phyloP scores from a whole-genome alignment of 2,113 vertebrate genomes.

The Stigmatopora nigra region DNA sequence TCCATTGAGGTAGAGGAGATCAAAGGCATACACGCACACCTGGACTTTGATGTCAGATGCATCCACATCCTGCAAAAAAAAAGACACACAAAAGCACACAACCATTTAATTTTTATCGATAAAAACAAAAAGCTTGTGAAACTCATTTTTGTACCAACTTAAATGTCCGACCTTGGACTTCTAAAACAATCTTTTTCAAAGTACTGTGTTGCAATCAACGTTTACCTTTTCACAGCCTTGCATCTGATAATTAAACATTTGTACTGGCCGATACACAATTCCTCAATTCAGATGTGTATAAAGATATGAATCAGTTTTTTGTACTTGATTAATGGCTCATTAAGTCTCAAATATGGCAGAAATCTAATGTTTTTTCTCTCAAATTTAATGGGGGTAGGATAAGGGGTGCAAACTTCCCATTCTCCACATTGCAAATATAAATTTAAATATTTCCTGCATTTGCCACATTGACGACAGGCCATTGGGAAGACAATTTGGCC shows the following conservation, averaged over 20 bases:
- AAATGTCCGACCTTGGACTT: background rate
- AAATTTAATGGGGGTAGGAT: too few species aligned
- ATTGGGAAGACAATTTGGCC: too few species aligned
- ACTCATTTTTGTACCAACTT: background rate
- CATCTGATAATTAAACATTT: background rate
- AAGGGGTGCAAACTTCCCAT: too few species aligned
- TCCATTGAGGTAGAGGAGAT: conserved; percentile 85
- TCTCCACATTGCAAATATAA: too few species aligned
- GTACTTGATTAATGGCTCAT: background rate
- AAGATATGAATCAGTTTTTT: background rate
- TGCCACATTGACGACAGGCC: too few species aligned
- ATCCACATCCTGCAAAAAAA: conserved; percentile 76
- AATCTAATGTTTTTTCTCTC: too few species aligned
- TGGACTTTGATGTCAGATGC: conserved; percentile 84
- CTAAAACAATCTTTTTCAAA: background rate
- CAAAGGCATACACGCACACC: conserved; percentile 86
- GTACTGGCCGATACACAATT: conserved; percentile 9
- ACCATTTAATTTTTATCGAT: background rate
- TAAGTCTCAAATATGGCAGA: background rate
- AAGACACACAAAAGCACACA: conserved; percentile 13
- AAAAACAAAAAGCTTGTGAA: background rate
- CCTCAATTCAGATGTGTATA: conserved; percentile 1
- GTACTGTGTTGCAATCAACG: background rate
- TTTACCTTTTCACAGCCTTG: background rate
- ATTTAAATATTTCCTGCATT: too few species aligned